These are phyloP conservation scores for Tetrapedia diversipes DNA, from an alignment of 2,888 invertebrate species.

Conservation along the genomic window DNA sequence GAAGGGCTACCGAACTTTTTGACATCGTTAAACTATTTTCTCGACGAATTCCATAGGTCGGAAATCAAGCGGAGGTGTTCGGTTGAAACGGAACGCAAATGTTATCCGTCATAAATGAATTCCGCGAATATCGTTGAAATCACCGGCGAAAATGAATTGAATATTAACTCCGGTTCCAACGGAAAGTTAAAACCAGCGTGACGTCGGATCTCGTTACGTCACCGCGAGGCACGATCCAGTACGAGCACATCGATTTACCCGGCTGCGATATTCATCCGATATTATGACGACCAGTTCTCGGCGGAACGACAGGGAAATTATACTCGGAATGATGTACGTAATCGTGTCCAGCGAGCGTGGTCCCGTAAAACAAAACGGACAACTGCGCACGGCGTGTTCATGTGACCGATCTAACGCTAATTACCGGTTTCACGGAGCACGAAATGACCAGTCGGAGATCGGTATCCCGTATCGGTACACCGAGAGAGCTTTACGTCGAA, in stretches of 20 bases:
- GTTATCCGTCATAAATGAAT: no score
- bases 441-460: not conserved
- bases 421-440: slow-evolving; percentile 16
- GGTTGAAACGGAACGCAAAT: no score
- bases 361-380: slow-evolving; percentile 29
- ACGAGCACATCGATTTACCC: not conserved
- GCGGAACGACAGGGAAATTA: slow-evolving; percentile 21
- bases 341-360: slow-evolving; percentile 15
- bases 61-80: no score
- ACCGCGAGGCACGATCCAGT: not conserved
- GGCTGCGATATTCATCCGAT: slow-evolving; percentile 10
- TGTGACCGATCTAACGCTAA: slow-evolving; percentile 15
- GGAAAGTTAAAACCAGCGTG: not conserved
- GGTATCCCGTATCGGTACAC: not conserved
- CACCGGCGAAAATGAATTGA: not conserved
- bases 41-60: no score
- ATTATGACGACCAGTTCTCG: slow-evolving; percentile 26
- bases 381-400: slow-evolving; percentile 17
- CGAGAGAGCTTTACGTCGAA: not conserved
- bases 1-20: no score
- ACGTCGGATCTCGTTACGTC: not conserved
- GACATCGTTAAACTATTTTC: no score
- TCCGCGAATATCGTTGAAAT: not conserved
- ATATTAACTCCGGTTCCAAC: not conserved
- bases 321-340: slow-evolving; percentile 30